phyloP scores from a whole-genome alignment of 2,888 invertebrate species.

The Pharmacophagus antenor region DNA sequence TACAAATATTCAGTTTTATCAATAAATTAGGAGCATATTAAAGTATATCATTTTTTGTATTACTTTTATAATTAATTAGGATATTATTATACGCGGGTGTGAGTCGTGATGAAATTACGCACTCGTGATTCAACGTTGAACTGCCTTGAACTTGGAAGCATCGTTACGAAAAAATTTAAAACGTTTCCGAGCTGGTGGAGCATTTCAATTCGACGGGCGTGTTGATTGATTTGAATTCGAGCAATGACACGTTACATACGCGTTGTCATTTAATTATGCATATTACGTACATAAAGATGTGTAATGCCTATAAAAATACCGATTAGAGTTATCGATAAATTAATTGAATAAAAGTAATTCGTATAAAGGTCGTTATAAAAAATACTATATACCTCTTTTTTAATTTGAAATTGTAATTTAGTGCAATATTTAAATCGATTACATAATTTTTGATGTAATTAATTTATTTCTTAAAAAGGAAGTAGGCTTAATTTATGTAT shows the following conservation, averaged over 20 bases:
- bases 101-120: slow-evolving; percentile 24
- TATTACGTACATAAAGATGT: background rate
- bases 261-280: slow-evolving; percentile 12
- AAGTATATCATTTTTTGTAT: no score
- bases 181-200: slow-evolving; percentile 17
- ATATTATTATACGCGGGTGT: background rate
- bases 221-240: slow-evolving; percentile 12
- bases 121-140: slow-evolving; percentile 25
- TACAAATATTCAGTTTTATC: no score
- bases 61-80: no score
- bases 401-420: no score
- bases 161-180: slow-evolving; percentile 25
- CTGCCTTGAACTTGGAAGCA: slow-evolving; percentile 32
- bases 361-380: no score
- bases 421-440: no score
- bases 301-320: background rate
- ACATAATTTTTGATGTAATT: no score
- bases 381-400: no score
- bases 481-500: no score
- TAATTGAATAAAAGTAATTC: background rate
- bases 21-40: no score
- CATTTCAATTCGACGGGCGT: slow-evolving; percentile 9
- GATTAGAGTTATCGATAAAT: background rate
- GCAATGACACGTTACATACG: slow-evolving; percentile 11
- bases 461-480: no score